These are phyloP conservation scores for Mechanitis mazaeus DNA, from an alignment of 2,888 invertebrate species.

Conservation along the genomic window DNA sequence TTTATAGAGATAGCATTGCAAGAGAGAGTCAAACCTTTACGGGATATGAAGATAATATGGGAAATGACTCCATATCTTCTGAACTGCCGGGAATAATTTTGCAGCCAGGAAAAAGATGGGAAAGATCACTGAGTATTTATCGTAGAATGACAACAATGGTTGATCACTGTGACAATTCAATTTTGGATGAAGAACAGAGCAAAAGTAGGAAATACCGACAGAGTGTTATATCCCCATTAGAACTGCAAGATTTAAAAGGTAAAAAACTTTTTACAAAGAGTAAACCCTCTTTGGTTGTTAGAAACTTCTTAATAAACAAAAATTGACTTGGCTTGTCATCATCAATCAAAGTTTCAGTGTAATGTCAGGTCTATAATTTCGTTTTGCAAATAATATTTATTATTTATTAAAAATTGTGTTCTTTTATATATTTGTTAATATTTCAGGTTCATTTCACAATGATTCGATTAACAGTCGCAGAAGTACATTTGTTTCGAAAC, in stretches of 20 bases:
- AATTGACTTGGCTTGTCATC: slow-evolving; percentile 46
- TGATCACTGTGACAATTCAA: slow-evolving; percentile 53
- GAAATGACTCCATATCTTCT: slow-evolving; percentile 32
- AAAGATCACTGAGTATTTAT: slow-evolving; percentile 78
- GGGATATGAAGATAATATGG: slow-evolving; percentile 11
- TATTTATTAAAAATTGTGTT: slow-evolving; percentile 26
- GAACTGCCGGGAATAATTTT: slow-evolving; percentile 62
- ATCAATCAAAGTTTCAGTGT: slow-evolving; percentile 72
- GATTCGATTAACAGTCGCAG: slow-evolving; percentile 66
- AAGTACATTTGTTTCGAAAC: slow-evolving; percentile 65
- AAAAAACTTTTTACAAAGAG: not conserved
- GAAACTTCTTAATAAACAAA: slow-evolving; percentile 25
- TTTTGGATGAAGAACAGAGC: slow-evolving; percentile 59
- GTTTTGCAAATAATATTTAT: slow-evolving; percentile 18
- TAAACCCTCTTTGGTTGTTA: not conserved
- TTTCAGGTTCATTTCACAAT: slow-evolving; percentile 68
- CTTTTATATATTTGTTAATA: slow-evolving; percentile 29
- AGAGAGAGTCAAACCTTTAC: not conserved
- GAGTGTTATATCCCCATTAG: slow-evolving; percentile 71
- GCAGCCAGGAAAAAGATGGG: slow-evolving; percentile 82
- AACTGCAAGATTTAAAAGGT: slow-evolving; percentile 58
- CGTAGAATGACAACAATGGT: slow-evolving; percentile 67
- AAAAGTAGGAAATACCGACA: slow-evolving; percentile 76
- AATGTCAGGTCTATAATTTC: slow-evolving; percentile 66
- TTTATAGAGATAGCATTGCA: slow-evolving; percentile 29